These are phyloP conservation scores for Hemichromis elongatus DNA, from an alignment of 2,113 vertebrate species.

Conservation along the genomic window DNA sequence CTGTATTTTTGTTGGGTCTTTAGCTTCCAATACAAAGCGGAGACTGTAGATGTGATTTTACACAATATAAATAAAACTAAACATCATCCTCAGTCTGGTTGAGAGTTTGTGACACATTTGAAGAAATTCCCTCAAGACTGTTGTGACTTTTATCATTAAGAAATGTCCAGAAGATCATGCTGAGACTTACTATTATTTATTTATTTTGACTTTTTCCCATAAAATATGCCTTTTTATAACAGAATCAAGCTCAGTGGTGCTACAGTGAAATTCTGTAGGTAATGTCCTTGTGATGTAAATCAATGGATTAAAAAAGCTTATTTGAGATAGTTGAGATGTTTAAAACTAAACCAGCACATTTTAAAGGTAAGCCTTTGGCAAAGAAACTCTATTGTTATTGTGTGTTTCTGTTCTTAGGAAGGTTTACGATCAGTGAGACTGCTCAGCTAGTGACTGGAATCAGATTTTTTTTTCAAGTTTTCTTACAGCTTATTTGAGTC, in stretches of 20 bases:
- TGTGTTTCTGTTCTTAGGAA: background rate
- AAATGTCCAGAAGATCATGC: background rate
- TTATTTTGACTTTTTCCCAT: background rate
- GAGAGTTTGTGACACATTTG: background rate
- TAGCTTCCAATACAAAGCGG: background rate
- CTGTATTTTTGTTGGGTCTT: background rate
- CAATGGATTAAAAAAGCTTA: background rate
- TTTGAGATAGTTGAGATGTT: background rate
- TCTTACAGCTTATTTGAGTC: background rate
- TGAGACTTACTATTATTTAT: background rate
- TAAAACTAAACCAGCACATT: background rate
- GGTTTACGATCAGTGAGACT: background rate
- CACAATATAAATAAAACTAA: background rate
- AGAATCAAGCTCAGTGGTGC: background rate
- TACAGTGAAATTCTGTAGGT: background rate
- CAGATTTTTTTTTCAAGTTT: background rate
- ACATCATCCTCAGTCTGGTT: background rate
- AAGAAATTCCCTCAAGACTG: background rate
- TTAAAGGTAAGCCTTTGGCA: background rate
- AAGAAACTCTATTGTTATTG: background rate
- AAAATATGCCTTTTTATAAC: background rate
- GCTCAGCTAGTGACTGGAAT: background rate
- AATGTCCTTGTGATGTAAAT: background rate
- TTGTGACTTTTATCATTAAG: background rate
- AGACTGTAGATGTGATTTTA: background rate